Evolutionary conservation across 2,888 invertebrate genomes (phyloP), one percentile per base, ranked within the genome.

Genomic region (Volucella zonaria): DNA sequence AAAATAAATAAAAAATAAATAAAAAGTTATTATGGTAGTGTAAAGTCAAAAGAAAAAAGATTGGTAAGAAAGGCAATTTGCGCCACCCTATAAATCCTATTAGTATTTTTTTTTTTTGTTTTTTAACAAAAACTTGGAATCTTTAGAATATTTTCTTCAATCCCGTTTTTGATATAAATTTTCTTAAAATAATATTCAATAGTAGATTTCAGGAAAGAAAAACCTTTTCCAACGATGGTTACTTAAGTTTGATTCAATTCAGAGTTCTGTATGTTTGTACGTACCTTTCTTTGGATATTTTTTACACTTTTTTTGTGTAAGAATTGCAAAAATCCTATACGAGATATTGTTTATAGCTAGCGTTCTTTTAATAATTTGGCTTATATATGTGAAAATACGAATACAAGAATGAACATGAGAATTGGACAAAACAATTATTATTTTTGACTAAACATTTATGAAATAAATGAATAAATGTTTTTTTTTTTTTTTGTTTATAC

Each of bases 401-500:
- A 61, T 73, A 80, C 70, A 54, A 80, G 70, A 80, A 83, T 83
- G 83, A 75, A 83, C 70, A 83, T 83, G 83, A 83, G 83, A 83
- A 83, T 80, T 83, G 82, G 74, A 83, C 49, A 43, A 71, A 71
- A 66, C 1, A 68, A 77, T 58, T 77, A 64, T 52, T 68, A 49
- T 43, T 74, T 40, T 76, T 74, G n/a, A 23, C 66, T 70, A 80
- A 80, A 83, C 83, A 83, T 75, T 75, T 74, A 83, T 74, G 82
- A 64, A 51, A 64, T 59, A 58, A 68, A 45, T 78, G 45, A 47
- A 49, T 49, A 70, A 38, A 56, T 62, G 49, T 40, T 43, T 67
- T 49, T 56, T 58, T 43, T 51, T 31, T 43, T 67, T 49, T 56
- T 58, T 43, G 43, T 31, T 31, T 31, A 42, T 23, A 23, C 3